A percentile compares a stretch with the other conserved stretches of the same genome.
phyloP scores from a whole-genome alignment of 2,113 vertebrate species.

The Catharus bicknelli region DNA sequence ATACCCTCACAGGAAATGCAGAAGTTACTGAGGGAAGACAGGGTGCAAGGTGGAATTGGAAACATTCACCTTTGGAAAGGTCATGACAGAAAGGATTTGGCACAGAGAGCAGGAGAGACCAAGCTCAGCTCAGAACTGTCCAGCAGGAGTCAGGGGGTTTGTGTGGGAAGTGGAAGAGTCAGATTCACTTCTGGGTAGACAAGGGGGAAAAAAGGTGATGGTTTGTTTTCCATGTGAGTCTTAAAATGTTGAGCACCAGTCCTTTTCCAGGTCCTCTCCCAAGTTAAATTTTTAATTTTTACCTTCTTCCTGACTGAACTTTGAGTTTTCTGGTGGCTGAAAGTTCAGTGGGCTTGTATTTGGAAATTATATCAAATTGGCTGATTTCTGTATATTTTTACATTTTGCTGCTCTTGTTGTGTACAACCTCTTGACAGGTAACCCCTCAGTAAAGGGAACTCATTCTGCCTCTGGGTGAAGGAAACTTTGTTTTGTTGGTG shows the following conservation, averaged over 20 bases:
- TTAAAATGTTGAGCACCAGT: not conserved
- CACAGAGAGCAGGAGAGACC: not conserved
- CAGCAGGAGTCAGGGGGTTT: not conserved
- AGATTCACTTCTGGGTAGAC: not conserved
- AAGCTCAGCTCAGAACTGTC: accelerated
- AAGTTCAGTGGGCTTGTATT: not conserved
- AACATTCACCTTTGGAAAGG: not conserved
- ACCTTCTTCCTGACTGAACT: not conserved
- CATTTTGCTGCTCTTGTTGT: not conserved
- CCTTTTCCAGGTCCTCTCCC: not conserved
- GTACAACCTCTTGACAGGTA: not conserved
- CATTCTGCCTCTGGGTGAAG: not conserved
- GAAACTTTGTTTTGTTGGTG: not conserved
- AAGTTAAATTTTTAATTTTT: no score
- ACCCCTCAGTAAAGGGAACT: not conserved
- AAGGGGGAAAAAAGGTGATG: not conserved
- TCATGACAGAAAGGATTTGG: accelerated
- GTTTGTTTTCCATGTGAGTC: not conserved
- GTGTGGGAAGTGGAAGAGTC: not conserved
- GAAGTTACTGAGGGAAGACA: not conserved
- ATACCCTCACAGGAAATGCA: not conserved
- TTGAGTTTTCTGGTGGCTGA: not conserved
- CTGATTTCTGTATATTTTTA: not conserved
- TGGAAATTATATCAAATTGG: not conserved
- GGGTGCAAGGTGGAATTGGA: not conserved